phyloP scores from a whole-genome alignment of 2,888 invertebrate genomes.

The Stramonita haemastoma region DNA sequence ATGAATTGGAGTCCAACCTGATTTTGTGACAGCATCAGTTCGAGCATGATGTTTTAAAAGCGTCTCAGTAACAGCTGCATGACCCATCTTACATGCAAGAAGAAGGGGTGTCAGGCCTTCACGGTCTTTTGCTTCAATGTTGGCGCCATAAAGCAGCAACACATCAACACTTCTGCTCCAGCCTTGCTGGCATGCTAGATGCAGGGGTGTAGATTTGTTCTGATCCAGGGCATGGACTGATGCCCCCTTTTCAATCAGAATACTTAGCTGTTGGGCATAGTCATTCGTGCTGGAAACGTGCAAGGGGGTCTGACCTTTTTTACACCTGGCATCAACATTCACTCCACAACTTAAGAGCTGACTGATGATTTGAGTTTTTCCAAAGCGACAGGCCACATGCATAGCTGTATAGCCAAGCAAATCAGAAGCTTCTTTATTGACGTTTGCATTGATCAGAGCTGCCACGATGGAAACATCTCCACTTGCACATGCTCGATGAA shows the following conservation, averaged over 20 bases:
- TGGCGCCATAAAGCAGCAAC: background rate
- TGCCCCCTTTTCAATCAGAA: background rate
- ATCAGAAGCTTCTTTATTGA: background rate
- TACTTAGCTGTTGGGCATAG: background rate
- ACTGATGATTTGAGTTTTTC: background rate
- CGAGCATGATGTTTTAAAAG: background rate
- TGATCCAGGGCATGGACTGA: background rate
- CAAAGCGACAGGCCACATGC: conserved; percentile 5
- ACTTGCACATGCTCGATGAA: conserved; percentile 15
- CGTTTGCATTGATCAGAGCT: background rate
- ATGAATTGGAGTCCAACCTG: background rate
- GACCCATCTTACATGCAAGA: conserved; percentile 5
- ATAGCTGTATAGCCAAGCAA: background rate
- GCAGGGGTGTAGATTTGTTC: background rate
- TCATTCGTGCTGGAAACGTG: background rate
- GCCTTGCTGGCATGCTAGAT: background rate
- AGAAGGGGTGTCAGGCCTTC: background rate
- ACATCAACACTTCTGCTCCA: background rate
- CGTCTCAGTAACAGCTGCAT: background rate
- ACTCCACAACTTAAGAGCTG: background rate
- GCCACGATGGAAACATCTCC: background rate
- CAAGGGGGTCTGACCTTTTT: background rate
- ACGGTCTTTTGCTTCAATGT: background rate
- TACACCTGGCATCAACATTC: background rate
- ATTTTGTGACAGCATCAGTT: background rate